Evolutionary conservation across 1,140 invertebrate species (phyloP), one percentile per base, ranked within the genome.

Genomic region (Danaus melanippus): DNA sequence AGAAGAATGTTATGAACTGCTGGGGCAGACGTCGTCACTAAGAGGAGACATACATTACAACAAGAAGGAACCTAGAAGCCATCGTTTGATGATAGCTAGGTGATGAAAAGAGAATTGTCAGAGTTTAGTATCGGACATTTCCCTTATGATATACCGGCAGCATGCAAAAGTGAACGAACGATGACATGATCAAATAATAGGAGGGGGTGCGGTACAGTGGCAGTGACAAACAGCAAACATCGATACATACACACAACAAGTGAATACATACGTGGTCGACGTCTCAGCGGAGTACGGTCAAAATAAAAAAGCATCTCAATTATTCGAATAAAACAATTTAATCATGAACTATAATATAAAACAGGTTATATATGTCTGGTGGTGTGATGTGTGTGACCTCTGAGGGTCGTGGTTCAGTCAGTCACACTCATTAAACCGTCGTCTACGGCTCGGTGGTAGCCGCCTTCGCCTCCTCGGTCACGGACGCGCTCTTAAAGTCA

Each of bases 251-350:
- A 86, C 79, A 84, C 78, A 82, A 79, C 79, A 77, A 84, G 78
- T 82, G 79, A 66, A 84, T 86, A 86, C 84, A 79, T 86, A 86
- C 84, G 84, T 86, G 81, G 70, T 86, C 64, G 79, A 79, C 84
- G 80, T 78, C 81, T 86, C 84, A 82, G 79, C 77, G 79, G 84
- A 82, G 79, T 82, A 81, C 84, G 79, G 79, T 84, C 79, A 86
- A 86, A 84, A 85, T 85, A 84, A 86, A 85, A 86, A 84, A 86
- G 80, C 81, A 86, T 79, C 62, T 84, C 74, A 84, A 69, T 86
- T 84, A 86, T 84, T 86, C 72, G 79, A 84, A 74, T 84, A 84
- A 86, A 81, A 86, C 79, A 84, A 86, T 84, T 86, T 86, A 84
- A 84, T 86, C 79, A 84, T 83, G 79, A 84, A 84, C 81, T 84